Percentiles rank a stretch among this genome's conserved stretches.
These are phyloP conservation scores for Mycetomoellerius zeteki DNA, from an alignment of 1,140 invertebrate genomes.

Conservation along the genomic window DNA sequence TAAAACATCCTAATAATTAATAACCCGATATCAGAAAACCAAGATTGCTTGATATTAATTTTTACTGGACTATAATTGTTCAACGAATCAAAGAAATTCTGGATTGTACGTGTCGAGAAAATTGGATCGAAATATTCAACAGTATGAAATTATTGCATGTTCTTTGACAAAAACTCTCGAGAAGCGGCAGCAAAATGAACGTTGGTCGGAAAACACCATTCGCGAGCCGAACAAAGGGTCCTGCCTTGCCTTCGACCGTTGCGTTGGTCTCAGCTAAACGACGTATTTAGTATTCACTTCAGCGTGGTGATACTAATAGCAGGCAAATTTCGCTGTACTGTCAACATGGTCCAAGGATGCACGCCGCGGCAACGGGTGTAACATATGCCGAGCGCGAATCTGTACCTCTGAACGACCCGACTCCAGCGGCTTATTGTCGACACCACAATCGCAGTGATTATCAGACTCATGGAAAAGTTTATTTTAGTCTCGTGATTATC, in stretches of 20 bases:
- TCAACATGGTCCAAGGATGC: slow-evolving; percentile 47
- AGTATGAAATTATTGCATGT: slow-evolving; percentile 13
- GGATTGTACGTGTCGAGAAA: too few species aligned
- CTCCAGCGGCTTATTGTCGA: slow-evolving; percentile 66
- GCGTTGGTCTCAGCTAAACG: slow-evolving; percentile 53
- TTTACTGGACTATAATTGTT: too few species aligned
- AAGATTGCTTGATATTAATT: not conserved
- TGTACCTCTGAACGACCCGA: slow-evolving; percentile 24
- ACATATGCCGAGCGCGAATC: slow-evolving; percentile 59
- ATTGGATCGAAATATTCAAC: not conserved
- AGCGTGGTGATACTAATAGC: slow-evolving; percentile 73
- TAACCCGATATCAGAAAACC: not conserved
- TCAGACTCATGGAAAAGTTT: slow-evolving; percentile 43
- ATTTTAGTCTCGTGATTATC: not conserved
- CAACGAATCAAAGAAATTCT: not conserved
- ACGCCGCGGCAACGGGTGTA: slow-evolving; percentile 44
- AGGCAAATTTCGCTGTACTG: slow-evolving; percentile 67
- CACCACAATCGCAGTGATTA: slow-evolving; percentile 72
- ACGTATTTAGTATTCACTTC: slow-evolving; percentile 76
- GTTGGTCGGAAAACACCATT: slow-evolving; percentile 7
- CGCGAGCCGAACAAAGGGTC: not conserved
- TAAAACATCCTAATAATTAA: not conserved
- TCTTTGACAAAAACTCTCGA: slow-evolving; percentile 14
- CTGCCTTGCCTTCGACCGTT: not conserved
- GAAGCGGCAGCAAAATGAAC: slow-evolving; percentile 37